These are phyloP conservation scores for Neolamprologus devosi DNA, from an alignment of 2,113 vertebrate genomes.

Conservation along the genomic window DNA sequence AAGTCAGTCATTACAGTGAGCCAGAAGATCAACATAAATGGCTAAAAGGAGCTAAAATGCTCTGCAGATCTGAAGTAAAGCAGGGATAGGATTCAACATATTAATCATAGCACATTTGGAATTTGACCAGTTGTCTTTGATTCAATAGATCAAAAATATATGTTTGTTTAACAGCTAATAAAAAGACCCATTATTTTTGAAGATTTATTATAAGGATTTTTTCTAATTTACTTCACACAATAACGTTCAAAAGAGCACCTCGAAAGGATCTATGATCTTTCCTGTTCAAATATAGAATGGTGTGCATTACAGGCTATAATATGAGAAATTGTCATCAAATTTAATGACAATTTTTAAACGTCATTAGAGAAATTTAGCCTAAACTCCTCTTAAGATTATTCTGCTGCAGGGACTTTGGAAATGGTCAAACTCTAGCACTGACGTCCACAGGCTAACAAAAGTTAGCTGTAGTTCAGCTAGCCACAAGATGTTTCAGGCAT, in stretches of 20 bases:
- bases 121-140: neutral
- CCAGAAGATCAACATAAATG: neutral
- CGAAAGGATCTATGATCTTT: neutral
- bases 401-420: neutral
- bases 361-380: neutral
- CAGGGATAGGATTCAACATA: accelerated
- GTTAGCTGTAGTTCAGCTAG: neutral
- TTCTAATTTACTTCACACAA: neutral
- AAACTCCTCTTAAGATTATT: neutral
- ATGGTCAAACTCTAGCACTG: neutral
- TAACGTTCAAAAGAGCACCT: neutral
- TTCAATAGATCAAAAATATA: neutral
- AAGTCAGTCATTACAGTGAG: neutral
- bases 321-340: neutral
- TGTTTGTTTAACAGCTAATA: neutral
- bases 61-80: neutral
- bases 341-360: neutral
- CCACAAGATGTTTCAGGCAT: neutral
- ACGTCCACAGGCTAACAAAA: neutral
- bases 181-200: neutral
- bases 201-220: neutral
- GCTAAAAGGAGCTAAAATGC: neutral
- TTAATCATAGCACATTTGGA: neutral
- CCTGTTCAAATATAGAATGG: neutral
- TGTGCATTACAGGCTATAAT: neutral